A percentile compares a stretch with the other conserved stretches of the same genome.
Evolutionary conservation across 2,113 vertebrate species (phyloP).

Genomic region (Zootoca vivipara): DNA sequence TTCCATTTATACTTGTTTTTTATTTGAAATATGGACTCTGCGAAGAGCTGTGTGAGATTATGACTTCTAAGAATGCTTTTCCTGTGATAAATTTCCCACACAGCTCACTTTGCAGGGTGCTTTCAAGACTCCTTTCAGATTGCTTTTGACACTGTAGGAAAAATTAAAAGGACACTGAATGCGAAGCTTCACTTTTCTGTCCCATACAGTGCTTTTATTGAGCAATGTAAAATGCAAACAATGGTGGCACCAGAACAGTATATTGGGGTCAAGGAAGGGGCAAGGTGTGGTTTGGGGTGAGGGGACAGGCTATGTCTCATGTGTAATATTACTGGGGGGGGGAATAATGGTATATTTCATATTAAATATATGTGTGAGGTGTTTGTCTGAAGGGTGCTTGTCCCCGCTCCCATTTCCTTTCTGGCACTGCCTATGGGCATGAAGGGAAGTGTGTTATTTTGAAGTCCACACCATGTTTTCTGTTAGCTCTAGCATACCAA

Average conservation of each 20-base stretch:
- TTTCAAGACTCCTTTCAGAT: not conserved
- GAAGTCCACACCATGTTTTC: not conserved
- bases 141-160: not conserved
- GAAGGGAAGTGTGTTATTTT: not conserved
- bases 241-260: not conserved
- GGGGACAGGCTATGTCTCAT: not conserved
- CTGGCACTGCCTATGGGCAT: too few species aligned
- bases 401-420: too few species aligned
- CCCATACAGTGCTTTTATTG: too few species aligned
- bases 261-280: not conserved
- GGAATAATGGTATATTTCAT: not conserved
- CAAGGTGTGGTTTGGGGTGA: not conserved
- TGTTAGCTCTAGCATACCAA: constrained; percentile 37
- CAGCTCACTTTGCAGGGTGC: not conserved
- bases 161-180: not conserved
- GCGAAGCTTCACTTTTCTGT: not conserved
- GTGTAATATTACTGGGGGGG: not conserved
- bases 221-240: not conserved
- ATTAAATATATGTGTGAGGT: not conserved
- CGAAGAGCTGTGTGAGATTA: not conserved
- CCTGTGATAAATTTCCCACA: not conserved
- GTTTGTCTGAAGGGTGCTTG: too few species aligned
- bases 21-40: not conserved
- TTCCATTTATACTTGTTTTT: not conserved
- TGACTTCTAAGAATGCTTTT: not conserved